Evolutionary conservation across 2,797 vertebrate species (phyloP), one percentile per base, ranked within the genome.

Genomic region (Crypturellus tataupa): DNA sequence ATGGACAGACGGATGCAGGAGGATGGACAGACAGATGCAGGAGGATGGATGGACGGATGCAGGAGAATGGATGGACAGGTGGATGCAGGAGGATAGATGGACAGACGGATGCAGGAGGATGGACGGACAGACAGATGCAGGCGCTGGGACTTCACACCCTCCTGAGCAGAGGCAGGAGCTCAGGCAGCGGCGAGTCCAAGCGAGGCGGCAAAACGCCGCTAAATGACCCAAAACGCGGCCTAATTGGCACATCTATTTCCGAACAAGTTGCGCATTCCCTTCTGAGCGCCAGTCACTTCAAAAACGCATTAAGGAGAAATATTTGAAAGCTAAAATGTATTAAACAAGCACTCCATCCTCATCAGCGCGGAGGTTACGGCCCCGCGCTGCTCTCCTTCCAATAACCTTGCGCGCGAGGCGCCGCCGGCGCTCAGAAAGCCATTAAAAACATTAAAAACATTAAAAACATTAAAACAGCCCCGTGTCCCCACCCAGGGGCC

Each of bases 311-410:
- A 89, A 87, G 90, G 78, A 93, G 90, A 95, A 91, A 89, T 91
- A 94, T 89, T 86, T 87, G 90, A 95, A 89, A 89, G 93, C 87
- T 88, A 62, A 86, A 86, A 88, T 35, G 80, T 90, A 90, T 90
- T 92, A 88, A 93, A 90, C 87, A 85, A 93, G 92, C 90, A 86
- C 87, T 94, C 80, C 81, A 85, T 88, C 87, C 92, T 92, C 94
- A 86, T 90, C 94, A 92, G 84, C 77, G 33, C 84, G 46, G 90
- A 53, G 92, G 92, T 90, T 90, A 80, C 14, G 27, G 90, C 90
- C 84, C 94, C 86, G 68, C 53, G 84, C 84, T 77, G 85, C 78
- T 83, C 93, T 89, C 94, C 90, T 94, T 93, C 93, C 87, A 86
- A 65, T 58, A 89, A 86, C 90, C 90, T 91, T 86, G 73, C 49